Base-by-base conservation (phyloP, 2,113 vertebrate genomes). In the Cairina moschata region DNA sequence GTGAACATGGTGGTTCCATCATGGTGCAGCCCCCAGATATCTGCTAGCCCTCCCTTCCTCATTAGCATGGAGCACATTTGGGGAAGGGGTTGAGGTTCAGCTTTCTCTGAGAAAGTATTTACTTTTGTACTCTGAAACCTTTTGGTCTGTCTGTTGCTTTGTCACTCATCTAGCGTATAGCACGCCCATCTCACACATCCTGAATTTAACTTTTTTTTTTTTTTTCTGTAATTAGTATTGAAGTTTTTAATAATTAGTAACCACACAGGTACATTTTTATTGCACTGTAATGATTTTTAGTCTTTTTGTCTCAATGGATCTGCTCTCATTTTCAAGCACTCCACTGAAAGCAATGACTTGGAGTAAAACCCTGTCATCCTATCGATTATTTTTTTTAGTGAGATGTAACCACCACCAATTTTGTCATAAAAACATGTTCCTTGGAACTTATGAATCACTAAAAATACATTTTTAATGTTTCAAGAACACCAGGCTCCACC, bases 361-460 rank as follows among this genome's bases (percentile, higher is more conserved):
- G 60, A 84, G 48, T 55, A 58, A 68, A 89, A 75, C 29, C 28
- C 8, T 91, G 55, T 38, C 36, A 46, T 83, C 44, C 56, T 56
- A 46, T 52, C 66, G 68, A 68, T 93, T 85, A 79, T 79, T 91
- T 60, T 68, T 68, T 77, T 81, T 67, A 83, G n/a, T 67, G 72
- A 86, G 60, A 21, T 50, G 28, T 46, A 83, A 44, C 50, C 58
- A 20, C 56, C 14, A n/a, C 46, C 60, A 78, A 0, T 89, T 86
- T 74, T 74, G 59, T 75, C 36, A 22, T 74, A 69, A 60, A 81
- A 71, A 5, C 7, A 28, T 80, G 34, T 86, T 76, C n/a, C 22
- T 73, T 26, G 6, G 55, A 92, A 77, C 8, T 50, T 66, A 63
- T 9, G 10, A 74, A 58, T 86, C 92, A 83, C 29, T 34, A 36